Conservation (phyloP, 2,888 invertebrate genomes). For the Spialia ferax region DNA sequence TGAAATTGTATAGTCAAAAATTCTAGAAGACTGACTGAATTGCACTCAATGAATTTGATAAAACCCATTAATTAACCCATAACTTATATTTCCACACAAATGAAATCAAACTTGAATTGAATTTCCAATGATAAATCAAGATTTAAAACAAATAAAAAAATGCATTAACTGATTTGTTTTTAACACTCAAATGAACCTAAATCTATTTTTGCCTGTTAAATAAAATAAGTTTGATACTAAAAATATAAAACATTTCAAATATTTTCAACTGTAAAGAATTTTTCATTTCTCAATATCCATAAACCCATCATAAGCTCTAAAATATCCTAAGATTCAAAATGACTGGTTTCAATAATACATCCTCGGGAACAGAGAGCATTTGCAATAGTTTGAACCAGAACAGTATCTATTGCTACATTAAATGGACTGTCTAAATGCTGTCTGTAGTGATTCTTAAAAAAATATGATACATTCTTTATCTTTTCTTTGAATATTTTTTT, state of each 20-base stretch:
- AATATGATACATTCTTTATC: too few species aligned
- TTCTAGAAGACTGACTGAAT: too few species aligned
- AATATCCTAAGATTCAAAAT: not conserved
- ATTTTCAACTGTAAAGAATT: not conserved
- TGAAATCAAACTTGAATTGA: not conserved
- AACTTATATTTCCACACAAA: not conserved
- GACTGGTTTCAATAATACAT: not conserved
- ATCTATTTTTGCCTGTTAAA: too few species aligned
- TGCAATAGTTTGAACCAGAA: not conserved
- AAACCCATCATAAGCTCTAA: not conserved
- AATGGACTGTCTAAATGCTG: too few species aligned
- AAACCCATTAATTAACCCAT: not conserved
- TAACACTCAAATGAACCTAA: not conserved
- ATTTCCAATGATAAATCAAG: not conserved
- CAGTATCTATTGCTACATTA: too few species aligned
- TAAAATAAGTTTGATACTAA: too few species aligned
- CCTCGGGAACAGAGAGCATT: not conserved
- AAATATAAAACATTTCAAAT: too few species aligned
- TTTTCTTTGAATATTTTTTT: too few species aligned
- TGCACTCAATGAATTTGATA: not conserved
- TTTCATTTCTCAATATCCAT: not conserved
- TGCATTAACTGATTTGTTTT: too few species aligned
- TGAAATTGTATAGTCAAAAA: not conserved
- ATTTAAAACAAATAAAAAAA: too few species aligned
- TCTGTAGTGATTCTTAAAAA: too few species aligned